Conservation (phyloP, 2,113 vertebrate species). For the Taxidea taxus region DNA sequence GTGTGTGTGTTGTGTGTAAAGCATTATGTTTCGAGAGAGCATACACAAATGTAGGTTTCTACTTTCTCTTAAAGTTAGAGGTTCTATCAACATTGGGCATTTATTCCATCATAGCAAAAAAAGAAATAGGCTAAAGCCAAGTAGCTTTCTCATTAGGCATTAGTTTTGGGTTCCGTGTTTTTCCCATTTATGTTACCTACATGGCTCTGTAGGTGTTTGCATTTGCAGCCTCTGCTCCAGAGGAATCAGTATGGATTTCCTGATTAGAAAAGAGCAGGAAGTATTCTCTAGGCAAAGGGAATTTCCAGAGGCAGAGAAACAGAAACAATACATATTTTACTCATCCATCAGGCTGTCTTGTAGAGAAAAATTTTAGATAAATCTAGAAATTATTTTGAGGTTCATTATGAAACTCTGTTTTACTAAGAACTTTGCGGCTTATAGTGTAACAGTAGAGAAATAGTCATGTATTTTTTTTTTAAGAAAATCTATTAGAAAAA, state of each 20-base stretch:
- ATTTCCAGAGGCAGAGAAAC: not conserved
- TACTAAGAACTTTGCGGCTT: constrained; percentile 3
- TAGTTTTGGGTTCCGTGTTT: not conserved
- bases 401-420: not conserved
- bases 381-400: not conserved
- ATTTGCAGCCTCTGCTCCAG: not conserved
- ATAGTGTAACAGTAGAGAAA: not conserved
- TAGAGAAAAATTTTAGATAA: not conserved
- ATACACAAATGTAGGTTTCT: not conserved
- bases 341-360: not conserved
- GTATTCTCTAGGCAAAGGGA: constrained; percentile 17
- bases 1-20: not conserved
- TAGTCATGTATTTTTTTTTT: constrained; percentile 31
- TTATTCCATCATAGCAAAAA: not conserved
- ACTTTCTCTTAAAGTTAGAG: not conserved
- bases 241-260: not conserved
- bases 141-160: not conserved
- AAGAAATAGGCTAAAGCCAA: not conserved
- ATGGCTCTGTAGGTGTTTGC: not conserved
- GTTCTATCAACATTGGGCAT: not conserved
- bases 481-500: constrained; percentile 12
- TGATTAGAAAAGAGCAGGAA: not conserved
- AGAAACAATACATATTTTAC: not conserved
- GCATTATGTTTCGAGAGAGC: not conserved
- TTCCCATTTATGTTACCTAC: not conserved